Conservation (phyloP, 2,797 vertebrate species). For the Thripadectes ignobilis region DNA sequence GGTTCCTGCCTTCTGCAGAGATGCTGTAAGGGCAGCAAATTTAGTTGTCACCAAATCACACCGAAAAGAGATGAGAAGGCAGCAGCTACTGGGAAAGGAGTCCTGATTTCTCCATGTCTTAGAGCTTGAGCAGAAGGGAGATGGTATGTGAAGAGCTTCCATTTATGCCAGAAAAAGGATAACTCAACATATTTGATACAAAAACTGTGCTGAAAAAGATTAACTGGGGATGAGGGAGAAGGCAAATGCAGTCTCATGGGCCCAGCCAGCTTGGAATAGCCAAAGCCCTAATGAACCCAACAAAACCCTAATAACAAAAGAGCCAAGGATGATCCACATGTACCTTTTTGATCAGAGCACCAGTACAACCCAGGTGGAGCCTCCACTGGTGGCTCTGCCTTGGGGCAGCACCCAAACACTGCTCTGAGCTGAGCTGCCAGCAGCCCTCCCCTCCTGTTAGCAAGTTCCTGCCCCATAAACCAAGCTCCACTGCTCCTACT, state of each 20-base stretch:
- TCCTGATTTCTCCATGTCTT: background rate
- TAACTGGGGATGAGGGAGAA: background rate
- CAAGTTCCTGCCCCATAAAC: background rate
- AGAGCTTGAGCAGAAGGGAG: background rate
- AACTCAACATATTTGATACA: background rate
- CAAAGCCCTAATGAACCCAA: background rate
- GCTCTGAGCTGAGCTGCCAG: background rate
- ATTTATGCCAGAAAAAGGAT: background rate
- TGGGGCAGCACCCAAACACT: background rate
- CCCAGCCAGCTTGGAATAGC: background rate
- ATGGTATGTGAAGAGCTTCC: background rate
- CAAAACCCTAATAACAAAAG: background rate
- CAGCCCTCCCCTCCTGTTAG: background rate
- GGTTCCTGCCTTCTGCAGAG: background rate
- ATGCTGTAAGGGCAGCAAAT: background rate
- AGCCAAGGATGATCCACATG: background rate
- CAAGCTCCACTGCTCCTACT: conserved; percentile 13
- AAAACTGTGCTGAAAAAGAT: background rate
- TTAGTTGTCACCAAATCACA: background rate
- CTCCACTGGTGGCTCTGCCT: background rate
- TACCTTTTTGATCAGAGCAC: background rate
- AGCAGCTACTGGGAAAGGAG: background rate
- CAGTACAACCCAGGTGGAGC: fast-evolving
- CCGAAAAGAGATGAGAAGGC: background rate
- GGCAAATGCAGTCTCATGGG: background rate